Evolutionary conservation across 2,888 invertebrate species (phyloP), one percentile per base, ranked within the genome.

Genomic region (Aplocera efformata): DNA sequence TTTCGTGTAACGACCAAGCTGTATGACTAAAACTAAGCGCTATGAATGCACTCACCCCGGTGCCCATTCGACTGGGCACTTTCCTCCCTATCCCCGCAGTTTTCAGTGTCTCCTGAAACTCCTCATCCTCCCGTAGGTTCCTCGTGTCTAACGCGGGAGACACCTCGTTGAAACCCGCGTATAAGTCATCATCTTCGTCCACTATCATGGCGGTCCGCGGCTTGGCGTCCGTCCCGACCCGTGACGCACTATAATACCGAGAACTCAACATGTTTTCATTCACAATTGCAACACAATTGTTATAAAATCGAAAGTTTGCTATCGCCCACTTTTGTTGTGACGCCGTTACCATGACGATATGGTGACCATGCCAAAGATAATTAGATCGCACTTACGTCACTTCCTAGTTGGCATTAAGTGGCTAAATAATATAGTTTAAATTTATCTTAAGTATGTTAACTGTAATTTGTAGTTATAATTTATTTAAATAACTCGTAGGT

Each of bases 31-130:
- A n/a, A n/a, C n/a, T n/a, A n/a, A n/a, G n/a, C n/a, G 13, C 13
- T 17, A 17, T 17, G 5, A n/a, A n/a, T n/a, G 13, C 1, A 66
- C 76, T 66, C 44, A 86, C 88, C 67, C 85, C 85, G 0, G 88
- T 88, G 1, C 80, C 84, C 71, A 78, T 71, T 7, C 84, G 64
- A 61, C 90, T 89, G 56, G 93, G 92, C 48, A 91, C 88, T 34
- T 92, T 92, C 58, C 93, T 81, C 31, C 94, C 90, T 9, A 93
- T 92, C 63, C 94, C 92, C 50, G 94, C 93, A 1, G 90, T 93
- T 54, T 91, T 90, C n/a, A 95, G 88, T 7, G 94, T 92, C 71
- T 94, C 92, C 72, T 94, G 94, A 62, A 95, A 93, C 17, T 88
- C 90, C 53, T 92, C 90, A 72, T 95, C 95, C 56, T 93, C 91